Evolutionary conservation across 2,113 vertebrate genomes (phyloP).

Genomic region (Hemiscyllium ocellatum): DNA sequence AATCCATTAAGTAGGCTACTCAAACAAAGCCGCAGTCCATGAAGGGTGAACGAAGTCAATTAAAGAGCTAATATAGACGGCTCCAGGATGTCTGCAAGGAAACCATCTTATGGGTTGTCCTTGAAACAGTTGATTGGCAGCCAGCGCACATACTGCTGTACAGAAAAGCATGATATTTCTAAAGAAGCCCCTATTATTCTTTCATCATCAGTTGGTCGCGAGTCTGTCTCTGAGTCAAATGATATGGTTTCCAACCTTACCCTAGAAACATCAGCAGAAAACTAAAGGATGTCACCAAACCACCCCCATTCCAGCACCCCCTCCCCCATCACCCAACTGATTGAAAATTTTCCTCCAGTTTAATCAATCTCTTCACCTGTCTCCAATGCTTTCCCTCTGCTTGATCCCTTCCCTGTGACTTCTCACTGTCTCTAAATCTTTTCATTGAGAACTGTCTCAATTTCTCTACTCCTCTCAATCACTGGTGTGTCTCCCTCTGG

Average conservation of each 20-base stretch:
- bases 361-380: too few relatives aligned
- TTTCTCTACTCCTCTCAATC: too few relatives aligned
- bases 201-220: background rate
- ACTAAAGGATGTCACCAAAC: too few relatives aligned
- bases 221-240: background rate
- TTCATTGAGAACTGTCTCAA: too few relatives aligned
- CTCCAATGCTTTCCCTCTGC: too few relatives aligned
- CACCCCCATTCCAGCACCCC: too few relatives aligned
- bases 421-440: too few relatives aligned
- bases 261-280: background rate
- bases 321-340: background rate
- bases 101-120: conserved; percentile 18
- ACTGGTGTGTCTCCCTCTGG: too few relatives aligned
- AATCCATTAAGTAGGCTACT: conserved; percentile 34
- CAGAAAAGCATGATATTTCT: background rate
- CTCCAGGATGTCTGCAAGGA: conserved; percentile 28
- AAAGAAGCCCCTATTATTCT: background rate
- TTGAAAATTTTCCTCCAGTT: background rate
- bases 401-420: too few relatives aligned
- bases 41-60: conserved; percentile 32
- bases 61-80: conserved; percentile 18
- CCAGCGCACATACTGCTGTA: background rate
- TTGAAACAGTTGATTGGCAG: conserved; percentile 18
- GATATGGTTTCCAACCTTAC: background rate
- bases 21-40: conserved; percentile 22